Evolutionary conservation across 2,797 vertebrate species (phyloP).

Genomic region (Aplochiton taeniatus): DNA sequence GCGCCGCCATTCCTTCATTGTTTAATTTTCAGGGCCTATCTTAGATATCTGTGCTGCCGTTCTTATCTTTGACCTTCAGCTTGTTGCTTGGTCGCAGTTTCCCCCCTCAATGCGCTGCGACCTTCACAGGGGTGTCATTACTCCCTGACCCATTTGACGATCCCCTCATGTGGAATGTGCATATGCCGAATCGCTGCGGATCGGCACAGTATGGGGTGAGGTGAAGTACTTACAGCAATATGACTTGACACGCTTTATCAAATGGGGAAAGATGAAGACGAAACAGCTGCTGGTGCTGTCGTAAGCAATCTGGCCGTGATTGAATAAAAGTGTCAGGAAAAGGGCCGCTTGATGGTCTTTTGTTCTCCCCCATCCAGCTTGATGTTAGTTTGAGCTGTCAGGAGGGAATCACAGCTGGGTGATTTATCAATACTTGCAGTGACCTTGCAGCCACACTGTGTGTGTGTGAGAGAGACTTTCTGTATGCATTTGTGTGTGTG

Average conservation of each 20-base stretch:
- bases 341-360: slow-evolving; percentile 99
- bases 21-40: slow-evolving; percentile 88
- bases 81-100: slow-evolving; percentile 84
- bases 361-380: slow-evolving; percentile 99
- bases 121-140: slow-evolving; percentile 95
- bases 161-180: slow-evolving; percentile 91
- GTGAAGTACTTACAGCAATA: slow-evolving; percentile 99
- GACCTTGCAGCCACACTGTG: slow-evolving; percentile 88
- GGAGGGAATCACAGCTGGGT: slow-evolving; percentile 99
- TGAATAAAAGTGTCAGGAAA: slow-evolving; percentile 99
- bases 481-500: slow-evolving; percentile 16
- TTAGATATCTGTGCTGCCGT: slow-evolving; percentile 82
- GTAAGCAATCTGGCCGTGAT: slow-evolving; percentile 99
- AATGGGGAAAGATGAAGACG: slow-evolving; percentile 99
- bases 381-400: slow-evolving; percentile 99
- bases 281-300: slow-evolving; percentile 99
- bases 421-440: slow-evolving; percentile 99
- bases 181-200: slow-evolving; percentile 91
- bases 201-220: slow-evolving; percentile 87
- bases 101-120: slow-evolving; percentile 86
- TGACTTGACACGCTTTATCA: slow-evolving; percentile 99
- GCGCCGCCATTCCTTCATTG: slow-evolving; percentile 79
- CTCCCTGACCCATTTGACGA: slow-evolving; percentile 97
- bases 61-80: slow-evolving; percentile 99
- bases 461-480: slow-evolving; percentile 42